phyloP scores from a whole-genome alignment of 2,797 vertebrate species.

The Podargus strigoides region DNA sequence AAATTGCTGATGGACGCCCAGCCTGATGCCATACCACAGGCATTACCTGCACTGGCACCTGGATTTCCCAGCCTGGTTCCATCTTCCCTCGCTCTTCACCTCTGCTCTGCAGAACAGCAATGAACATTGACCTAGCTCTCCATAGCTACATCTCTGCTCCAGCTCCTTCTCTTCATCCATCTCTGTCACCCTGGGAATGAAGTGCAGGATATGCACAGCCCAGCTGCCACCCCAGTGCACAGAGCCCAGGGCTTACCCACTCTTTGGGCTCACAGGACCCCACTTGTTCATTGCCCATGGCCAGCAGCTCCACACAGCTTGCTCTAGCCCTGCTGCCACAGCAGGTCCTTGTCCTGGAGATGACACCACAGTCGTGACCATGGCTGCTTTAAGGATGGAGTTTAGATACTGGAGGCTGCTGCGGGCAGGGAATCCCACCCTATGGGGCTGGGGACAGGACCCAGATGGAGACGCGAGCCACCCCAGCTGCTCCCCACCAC shows the following conservation, averaged over 20 bases:
- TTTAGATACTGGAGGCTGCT: not conserved
- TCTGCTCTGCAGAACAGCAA: not conserved
- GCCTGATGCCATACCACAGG: not conserved
- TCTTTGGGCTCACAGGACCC: not conserved
- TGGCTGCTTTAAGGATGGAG: not conserved
- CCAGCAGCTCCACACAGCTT: not conserved
- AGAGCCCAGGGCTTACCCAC: not conserved
- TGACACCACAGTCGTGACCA: accelerated
- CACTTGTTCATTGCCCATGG: accelerated
- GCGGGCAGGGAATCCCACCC: not conserved
- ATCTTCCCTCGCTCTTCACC: not conserved
- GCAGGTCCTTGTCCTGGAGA: not conserved
- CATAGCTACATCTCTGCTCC: not conserved
- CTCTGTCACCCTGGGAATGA: not conserved
- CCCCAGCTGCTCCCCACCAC: not conserved
- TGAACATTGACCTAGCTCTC: not conserved
- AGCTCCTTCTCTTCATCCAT: not conserved
- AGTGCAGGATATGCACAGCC: not conserved
- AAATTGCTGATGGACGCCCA: not conserved
- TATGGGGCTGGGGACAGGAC: not conserved
- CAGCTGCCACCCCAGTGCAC: accelerated
- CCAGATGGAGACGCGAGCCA: not conserved
- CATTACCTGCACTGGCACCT: not conserved
- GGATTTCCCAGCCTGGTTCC: not conserved
- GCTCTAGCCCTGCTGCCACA: not conserved